phyloP scores from a whole-genome alignment of 1,140 invertebrate species.

The Caenorhabditis latens region DNA sequence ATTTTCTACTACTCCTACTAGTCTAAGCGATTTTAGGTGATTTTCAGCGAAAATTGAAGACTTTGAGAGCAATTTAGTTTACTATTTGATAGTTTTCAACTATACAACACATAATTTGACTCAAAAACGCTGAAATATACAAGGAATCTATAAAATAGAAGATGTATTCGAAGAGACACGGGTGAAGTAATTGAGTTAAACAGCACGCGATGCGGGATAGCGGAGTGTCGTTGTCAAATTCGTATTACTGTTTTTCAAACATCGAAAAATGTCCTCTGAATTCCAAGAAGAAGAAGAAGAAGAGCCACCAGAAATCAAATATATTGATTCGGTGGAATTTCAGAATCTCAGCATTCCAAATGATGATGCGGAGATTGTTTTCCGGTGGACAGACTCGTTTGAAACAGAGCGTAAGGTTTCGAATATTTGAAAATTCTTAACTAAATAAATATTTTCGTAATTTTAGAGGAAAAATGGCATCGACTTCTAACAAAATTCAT shows the following conservation, averaged over 20 bases:
- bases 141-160: too few relatives aligned
- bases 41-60: too few relatives aligned
- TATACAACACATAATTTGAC: too few relatives aligned
- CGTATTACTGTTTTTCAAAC: background rate
- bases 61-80: too few relatives aligned
- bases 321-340: background rate
- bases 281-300: background rate
- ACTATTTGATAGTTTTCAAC: too few relatives aligned
- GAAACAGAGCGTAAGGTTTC: background rate
- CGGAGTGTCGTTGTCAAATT: constrained; percentile 19
- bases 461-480: background rate
- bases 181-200: background rate
- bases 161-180: constrained; percentile 6
- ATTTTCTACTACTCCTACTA: too few relatives aligned
- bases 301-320: constrained; percentile 19
- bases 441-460: background rate
- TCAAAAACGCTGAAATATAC: too few relatives aligned
- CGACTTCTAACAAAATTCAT: background rate
- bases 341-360: background rate
- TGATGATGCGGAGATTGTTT: background rate
- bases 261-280: background rate
- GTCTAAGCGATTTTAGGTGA: too few relatives aligned
- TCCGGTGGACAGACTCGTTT: background rate
- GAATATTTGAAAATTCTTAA: background rate
- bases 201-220: background rate